These are phyloP conservation scores for Drosophila mayaguana DNA, from an alignment of 2,888 invertebrate species.

Conservation along the genomic window DNA sequence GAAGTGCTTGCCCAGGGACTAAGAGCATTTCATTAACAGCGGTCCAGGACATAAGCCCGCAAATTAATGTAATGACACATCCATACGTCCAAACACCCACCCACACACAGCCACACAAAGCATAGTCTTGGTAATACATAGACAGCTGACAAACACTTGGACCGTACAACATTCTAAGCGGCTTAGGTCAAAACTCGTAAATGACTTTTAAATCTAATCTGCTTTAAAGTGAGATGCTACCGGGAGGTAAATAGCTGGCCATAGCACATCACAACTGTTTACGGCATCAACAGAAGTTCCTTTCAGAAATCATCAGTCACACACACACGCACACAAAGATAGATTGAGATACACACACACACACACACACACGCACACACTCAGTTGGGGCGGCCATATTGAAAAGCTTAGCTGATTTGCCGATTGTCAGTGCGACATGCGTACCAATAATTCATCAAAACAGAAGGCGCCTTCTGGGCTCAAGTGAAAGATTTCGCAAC, in stretches of 20 bases:
- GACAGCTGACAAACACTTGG: slow-evolving; percentile 35
- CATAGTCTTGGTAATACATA: slow-evolving; percentile 19
- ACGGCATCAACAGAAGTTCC: slow-evolving; percentile 19
- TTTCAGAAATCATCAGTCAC: slow-evolving; percentile 64
- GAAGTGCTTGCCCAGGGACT: slow-evolving; percentile 49
- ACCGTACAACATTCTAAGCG: slow-evolving; percentile 56
- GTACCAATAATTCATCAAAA: slow-evolving; percentile 79
- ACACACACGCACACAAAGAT: slow-evolving; percentile 7
- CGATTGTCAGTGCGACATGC: slow-evolving; percentile 79
- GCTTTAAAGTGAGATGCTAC: slow-evolving; percentile 46
- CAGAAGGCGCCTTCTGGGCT: slow-evolving; percentile 61
- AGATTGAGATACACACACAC: neutral
- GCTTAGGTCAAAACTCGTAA: slow-evolving; percentile 73
- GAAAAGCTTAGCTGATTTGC: slow-evolving; percentile 71
- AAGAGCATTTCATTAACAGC: slow-evolving; percentile 63
- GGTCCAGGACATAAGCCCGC: slow-evolving; percentile 56
- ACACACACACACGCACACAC: slow-evolving; percentile 1
- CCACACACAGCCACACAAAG: slow-evolving; percentile 18
- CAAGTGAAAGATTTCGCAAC: slow-evolving; percentile 54
- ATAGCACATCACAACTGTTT: slow-evolving; percentile 17
- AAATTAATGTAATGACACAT: slow-evolving; percentile 70
- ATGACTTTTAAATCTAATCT: slow-evolving; percentile 76
- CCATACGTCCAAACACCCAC: slow-evolving; percentile 4
- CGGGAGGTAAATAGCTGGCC: slow-evolving; percentile 13
- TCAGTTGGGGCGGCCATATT: slow-evolving; percentile 45